Evolutionary conservation across 1,140 invertebrate genomes (phyloP), one percentile per base, ranked within the genome.

Genomic region (Marisa cornuarietis): DNA sequence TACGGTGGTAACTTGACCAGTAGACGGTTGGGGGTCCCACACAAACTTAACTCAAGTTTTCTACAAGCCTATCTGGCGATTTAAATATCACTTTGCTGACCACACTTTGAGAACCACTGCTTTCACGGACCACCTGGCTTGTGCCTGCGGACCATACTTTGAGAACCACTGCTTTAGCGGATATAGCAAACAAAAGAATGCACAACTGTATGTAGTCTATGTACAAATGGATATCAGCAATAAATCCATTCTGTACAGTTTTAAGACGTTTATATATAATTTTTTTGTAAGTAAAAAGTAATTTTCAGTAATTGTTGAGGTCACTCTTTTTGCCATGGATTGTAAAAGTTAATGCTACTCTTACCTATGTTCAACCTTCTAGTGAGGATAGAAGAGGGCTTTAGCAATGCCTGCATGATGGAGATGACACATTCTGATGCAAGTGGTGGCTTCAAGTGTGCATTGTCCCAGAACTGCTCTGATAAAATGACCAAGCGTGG

Each of bases 381-480:
- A 88, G 86, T 76, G 49, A 81, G 76, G 31, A 63, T 88, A 31
- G 80, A 86, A 78, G 89, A 90, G 80, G 69, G 76, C 6, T 52
- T 63, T 14, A 89, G 88, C 79, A 88, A 90, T 76, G 71, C 49
- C 14, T 90, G 88, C 81, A 87, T 90, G 86, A 79, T 80, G 22
- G 85, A 90, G 73, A 63, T 90, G 49, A 85, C 83, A 18, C 83
- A 85, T 13, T 79, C 78, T 14, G 71, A 77, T n/a, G 75, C 76
- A 22, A 78, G 72, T 16, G 11, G 11, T 8, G 31, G 62, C 0
- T 66, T 75, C 20, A 68, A 73, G 31, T 89, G 88, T 85, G 76
- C 81, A 26, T 83, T 89, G 20, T 83, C 81, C 62, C 58, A 83
- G 13, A 68, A 80, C 18, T 90, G 89, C 85, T 71, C 79, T 9